Evolutionary conservation across 1,140 invertebrate species (phyloP).

Genomic region (Neomicropteryx cornuta): DNA sequence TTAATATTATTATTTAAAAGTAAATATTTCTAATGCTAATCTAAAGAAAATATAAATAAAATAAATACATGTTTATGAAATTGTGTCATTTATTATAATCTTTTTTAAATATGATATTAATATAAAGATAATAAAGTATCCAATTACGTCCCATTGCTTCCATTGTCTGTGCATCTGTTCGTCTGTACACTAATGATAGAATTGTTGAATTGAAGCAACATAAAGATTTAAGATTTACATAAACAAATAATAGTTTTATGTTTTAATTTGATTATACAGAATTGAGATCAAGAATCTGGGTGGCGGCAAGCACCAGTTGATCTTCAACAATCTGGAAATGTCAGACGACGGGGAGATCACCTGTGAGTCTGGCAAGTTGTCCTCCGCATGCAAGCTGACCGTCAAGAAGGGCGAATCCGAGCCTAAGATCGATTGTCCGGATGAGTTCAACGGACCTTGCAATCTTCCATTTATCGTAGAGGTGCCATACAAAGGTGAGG

Average conservation of each 20-base stretch:
- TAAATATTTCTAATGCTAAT: too few species aligned
- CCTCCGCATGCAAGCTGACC: slow-evolving; percentile 66
- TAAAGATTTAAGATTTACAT: background rate
- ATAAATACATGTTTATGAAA: too few species aligned
- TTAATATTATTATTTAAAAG: too few species aligned
- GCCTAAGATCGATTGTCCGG: slow-evolving; percentile 68
- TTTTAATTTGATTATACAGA: slow-evolving; percentile 26
- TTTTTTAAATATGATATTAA: too few species aligned
- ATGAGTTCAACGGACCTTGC: slow-evolving; percentile 69
- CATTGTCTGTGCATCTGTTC: background rate
- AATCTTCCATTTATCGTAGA: slow-evolving; percentile 70
- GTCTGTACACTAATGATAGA: background rate
- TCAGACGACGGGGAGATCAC: slow-evolving; percentile 76
- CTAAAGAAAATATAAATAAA: too few species aligned
- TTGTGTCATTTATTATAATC: too few species aligned
- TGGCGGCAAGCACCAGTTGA: slow-evolving; percentile 81
- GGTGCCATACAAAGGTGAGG: slow-evolving; percentile 83
- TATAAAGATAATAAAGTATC: background rate
- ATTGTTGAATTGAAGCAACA: too few species aligned
- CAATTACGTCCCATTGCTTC: background rate
- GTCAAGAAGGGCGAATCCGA: slow-evolving; percentile 78
- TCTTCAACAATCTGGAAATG: slow-evolving; percentile 75
- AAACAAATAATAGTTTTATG: background rate
- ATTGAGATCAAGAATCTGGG: slow-evolving; percentile 84
- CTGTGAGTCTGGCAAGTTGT: slow-evolving; percentile 72